These are phyloP conservation scores for Phaethornis superciliosus DNA, from an alignment of 2,113 vertebrate genomes.

Conservation along the genomic window DNA sequence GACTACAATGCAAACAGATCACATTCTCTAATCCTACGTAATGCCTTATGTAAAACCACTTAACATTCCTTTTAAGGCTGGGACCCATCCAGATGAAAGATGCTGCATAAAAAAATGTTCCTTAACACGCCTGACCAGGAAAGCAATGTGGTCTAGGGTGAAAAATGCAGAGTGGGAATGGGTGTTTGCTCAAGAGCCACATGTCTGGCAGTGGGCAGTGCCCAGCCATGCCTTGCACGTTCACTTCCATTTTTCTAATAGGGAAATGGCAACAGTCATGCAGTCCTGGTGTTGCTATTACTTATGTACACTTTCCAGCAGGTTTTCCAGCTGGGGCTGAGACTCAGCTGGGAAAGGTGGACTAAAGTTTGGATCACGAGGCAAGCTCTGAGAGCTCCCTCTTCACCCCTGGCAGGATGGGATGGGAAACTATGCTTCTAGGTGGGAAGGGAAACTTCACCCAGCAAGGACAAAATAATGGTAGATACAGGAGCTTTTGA, in stretches of 20 bases:
- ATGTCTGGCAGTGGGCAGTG: background rate
- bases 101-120: slow-evolving; percentile 57
- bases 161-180: background rate
- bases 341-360: background rate
- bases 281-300: background rate
- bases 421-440: background rate
- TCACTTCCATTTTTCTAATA: background rate
- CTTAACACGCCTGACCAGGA: slow-evolving; percentile 19
- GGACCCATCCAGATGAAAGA: slow-evolving; percentile 49
- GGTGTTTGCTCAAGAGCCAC: rapidly evolving
- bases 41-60: slow-evolving; percentile 65
- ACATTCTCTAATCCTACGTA: slow-evolving; percentile 49
- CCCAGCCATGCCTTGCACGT: background rate
- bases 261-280: background rate
- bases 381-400: background rate
- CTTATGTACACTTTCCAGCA: background rate
- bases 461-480: background rate
- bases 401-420: background rate
- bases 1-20: slow-evolving; percentile 39
- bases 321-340: background rate
- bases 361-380: background rate
- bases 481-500: background rate
- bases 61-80: slow-evolving; percentile 54
- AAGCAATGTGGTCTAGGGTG: background rate
- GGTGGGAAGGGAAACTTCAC: background rate